A percentile compares a stretch with the other conserved stretches of the same genome.
Conservation (phyloP, 2,888 invertebrate genomes). For the Diadegma fenestrale region DNA sequence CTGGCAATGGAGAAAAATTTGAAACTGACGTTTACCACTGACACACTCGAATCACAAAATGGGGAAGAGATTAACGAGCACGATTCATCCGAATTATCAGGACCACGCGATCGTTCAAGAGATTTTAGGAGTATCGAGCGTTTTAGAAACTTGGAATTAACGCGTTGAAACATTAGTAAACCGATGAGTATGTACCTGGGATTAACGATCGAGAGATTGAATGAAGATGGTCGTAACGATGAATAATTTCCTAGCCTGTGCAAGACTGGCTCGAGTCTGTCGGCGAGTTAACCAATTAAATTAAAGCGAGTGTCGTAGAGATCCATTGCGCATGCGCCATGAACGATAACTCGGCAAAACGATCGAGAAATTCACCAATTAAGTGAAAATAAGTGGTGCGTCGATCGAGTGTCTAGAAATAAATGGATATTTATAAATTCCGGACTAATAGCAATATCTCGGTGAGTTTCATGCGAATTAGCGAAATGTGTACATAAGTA, state of each 20-base stretch:
- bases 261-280: neutral
- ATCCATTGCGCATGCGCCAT: neutral
- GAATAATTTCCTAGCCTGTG: neutral
- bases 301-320: neutral
- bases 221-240: neutral
- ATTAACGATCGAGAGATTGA: neutral
- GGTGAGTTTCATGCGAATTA: constrained; percentile 9
- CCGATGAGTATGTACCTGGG: neutral
- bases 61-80: neutral
- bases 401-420: constrained; percentile 7
- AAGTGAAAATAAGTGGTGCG: constrained; percentile 7
- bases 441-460: constrained; percentile 5
- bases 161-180: neutral
- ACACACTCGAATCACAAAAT: neutral
- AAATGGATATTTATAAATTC: neutral
- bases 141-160: neutral
- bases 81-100: neutral
- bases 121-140: neutral
- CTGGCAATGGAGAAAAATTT: neutral
- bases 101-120: neutral
- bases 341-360: neutral
- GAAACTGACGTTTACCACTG: neutral
- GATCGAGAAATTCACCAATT: constrained; percentile 11
- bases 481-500: constrained; percentile 10
- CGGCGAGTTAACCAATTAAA: constrained; percentile 8